Percentiles rank a stretch among this genome's conserved stretches.
Evolutionary conservation across 2,888 invertebrate genomes (phyloP).

Genomic region (Acanthosepion lycidas): DNA sequence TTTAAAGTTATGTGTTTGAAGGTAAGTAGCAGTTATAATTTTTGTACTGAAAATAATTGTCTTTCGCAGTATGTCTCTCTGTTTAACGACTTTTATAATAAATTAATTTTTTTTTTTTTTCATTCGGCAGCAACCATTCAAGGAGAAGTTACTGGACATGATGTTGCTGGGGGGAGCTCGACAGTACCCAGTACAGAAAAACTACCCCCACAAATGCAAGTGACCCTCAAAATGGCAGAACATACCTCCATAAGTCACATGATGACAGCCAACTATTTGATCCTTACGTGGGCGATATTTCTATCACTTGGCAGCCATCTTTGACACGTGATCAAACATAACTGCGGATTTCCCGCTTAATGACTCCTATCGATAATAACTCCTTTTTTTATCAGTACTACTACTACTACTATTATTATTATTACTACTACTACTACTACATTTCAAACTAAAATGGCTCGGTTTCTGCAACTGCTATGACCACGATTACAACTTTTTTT

Average conservation of each 20-base stretch:
- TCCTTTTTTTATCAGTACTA: neutral
- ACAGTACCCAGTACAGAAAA: conserved; percentile 2
- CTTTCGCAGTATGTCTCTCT: too few relatives aligned
- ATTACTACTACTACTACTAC: neutral
- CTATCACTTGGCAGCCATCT: neutral
- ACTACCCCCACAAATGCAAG: neutral
- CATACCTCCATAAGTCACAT: neutral
- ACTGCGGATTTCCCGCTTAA: neutral
- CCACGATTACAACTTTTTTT: neutral
- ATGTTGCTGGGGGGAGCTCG: neutral
- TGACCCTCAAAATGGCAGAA: neutral
- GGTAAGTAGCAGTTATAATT: too few relatives aligned
- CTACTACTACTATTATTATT: neutral
- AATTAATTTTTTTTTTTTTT: neutral
- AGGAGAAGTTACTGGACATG: conserved; percentile 17
- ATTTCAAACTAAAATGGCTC: neutral
- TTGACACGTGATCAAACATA: conserved; percentile 3
- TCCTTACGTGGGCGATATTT: neutral
- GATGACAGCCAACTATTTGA: neutral
- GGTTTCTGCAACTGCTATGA: neutral
- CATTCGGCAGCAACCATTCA: neutral
- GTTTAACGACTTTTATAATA: neutral
- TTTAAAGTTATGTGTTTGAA: too few relatives aligned
- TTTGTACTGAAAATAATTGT: too few relatives aligned
- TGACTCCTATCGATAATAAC: neutral